These are phyloP conservation scores for Serinus canaria DNA, from an alignment of 2,113 vertebrate genomes.

Conservation along the genomic window DNA sequence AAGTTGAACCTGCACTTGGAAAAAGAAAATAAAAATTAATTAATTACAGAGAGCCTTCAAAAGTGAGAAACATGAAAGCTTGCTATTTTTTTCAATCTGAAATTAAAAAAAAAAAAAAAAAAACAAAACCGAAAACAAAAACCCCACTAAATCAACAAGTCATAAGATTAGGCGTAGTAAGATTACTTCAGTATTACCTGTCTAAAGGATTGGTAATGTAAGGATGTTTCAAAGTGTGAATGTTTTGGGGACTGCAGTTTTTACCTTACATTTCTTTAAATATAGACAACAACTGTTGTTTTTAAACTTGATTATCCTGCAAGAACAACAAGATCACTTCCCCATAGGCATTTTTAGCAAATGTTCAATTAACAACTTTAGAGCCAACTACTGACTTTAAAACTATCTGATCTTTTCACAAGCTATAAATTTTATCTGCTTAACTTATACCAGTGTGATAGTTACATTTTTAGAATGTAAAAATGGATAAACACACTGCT, in stretches of 20 bases:
- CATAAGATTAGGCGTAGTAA: too few relatives aligned
- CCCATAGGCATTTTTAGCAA: background rate
- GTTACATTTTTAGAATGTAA: background rate
- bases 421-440: background rate
- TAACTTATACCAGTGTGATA: background rate
- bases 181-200: too few relatives aligned
- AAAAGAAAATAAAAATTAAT: background rate
- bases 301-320: background rate
- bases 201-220: background rate
- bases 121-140: background rate
- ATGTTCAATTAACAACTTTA: conserved; percentile 13
- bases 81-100: background rate
- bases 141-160: too few relatives aligned
- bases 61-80: background rate
- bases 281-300: background rate
- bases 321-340: background rate
- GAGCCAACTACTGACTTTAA: background rate
- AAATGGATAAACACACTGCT: too few relatives aligned
- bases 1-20: background rate
- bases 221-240: background rate
- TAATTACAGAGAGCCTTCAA: background rate
- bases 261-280: background rate
- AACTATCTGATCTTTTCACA: background rate
- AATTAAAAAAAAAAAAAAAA: background rate
- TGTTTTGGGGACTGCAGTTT: background rate